A percentile compares a stretch with the other conserved stretches of the same genome.
Conservation (phyloP, 2,888 invertebrate genomes). For the Brassicogethes aeneus region DNA sequence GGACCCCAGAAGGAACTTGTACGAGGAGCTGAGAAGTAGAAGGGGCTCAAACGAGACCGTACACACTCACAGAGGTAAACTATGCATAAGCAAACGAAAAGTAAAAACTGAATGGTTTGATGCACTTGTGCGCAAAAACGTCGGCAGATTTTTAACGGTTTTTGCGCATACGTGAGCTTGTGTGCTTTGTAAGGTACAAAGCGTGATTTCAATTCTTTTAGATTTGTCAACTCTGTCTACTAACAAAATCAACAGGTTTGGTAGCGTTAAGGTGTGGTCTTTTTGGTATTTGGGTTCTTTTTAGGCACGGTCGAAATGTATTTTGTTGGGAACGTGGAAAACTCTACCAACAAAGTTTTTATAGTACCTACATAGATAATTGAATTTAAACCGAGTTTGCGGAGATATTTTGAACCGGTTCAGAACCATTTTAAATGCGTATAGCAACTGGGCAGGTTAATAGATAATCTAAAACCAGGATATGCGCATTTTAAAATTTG, state of each 20-base stretch:
- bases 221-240: slow-evolving; percentile 2
- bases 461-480: too few relatives aligned
- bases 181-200: slow-evolving; percentile 1
- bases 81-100: too few relatives aligned
- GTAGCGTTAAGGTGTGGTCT: not conserved
- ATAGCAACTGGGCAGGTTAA: too few relatives aligned
- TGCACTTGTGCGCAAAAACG: not conserved
- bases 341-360: not conserved
- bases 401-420: too few relatives aligned
- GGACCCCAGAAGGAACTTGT: slow-evolving; percentile 84
- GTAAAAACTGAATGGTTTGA: too few relatives aligned
- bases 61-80: slow-evolving; percentile 46
- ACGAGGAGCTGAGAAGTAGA: slow-evolving; percentile 76
- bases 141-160: slow-evolving; percentile 2
- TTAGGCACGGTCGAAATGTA: too few relatives aligned
- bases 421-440: too few relatives aligned
- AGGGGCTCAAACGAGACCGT: slow-evolving; percentile 60
- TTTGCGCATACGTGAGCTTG: slow-evolving; percentile 3
- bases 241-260: slow-evolving; percentile 2
- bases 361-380: too few relatives aligned
- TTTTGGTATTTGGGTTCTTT: not conserved
- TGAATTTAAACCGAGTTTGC: too few relatives aligned
- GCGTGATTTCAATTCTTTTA: slow-evolving; percentile 1
- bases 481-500: too few relatives aligned
- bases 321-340: not conserved